Evolutionary conservation across 2,797 vertebrate genomes (phyloP).

Genomic region (Hydrolagus colliei): DNA sequence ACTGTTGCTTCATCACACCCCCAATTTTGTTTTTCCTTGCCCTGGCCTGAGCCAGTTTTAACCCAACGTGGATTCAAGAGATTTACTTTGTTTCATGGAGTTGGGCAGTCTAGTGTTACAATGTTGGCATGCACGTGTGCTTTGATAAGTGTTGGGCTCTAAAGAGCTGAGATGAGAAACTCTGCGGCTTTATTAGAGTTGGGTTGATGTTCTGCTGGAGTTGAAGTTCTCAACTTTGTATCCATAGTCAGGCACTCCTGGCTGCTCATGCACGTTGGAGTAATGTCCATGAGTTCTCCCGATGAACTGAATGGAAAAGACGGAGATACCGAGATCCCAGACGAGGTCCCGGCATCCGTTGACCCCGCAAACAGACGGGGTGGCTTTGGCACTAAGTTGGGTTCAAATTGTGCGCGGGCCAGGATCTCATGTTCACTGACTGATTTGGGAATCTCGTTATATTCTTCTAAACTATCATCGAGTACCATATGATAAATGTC

Average conservation of each 20-base stretch:
- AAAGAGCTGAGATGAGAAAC: slow-evolving; percentile 25
- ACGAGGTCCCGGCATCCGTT: slow-evolving; percentile 74
- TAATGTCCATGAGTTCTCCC: slow-evolving; percentile 92
- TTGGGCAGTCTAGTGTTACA: slow-evolving; percentile 5
- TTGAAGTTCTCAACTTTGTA: slow-evolving; percentile 71
- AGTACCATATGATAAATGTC: slow-evolving; percentile 82
- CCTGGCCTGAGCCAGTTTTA: not conserved
- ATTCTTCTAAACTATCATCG: slow-evolving; percentile 82
- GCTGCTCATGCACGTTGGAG: slow-evolving; percentile 69
- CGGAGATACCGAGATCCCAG: slow-evolving; percentile 92
- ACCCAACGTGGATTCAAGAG: not conserved
- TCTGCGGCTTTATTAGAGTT: slow-evolving; percentile 43
- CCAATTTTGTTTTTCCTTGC: too few relatives aligned
- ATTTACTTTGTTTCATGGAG: not conserved
- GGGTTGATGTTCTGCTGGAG: slow-evolving; percentile 49
- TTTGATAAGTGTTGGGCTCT: not conserved
- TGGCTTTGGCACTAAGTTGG: slow-evolving; percentile 91
- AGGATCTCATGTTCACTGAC: slow-evolving; percentile 79
- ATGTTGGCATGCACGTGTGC: slow-evolving; percentile 15
- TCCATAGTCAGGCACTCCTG: slow-evolving; percentile 74
- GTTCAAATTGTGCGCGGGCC: slow-evolving; percentile 84
- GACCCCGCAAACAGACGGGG: slow-evolving; percentile 89
- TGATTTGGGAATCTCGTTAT: slow-evolving; percentile 67
- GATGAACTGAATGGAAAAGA: slow-evolving; percentile 93
- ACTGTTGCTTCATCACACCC: not conserved